Evolutionary conservation across 2,888 invertebrate genomes (phyloP).

Genomic region (Apodemia zela): DNA sequence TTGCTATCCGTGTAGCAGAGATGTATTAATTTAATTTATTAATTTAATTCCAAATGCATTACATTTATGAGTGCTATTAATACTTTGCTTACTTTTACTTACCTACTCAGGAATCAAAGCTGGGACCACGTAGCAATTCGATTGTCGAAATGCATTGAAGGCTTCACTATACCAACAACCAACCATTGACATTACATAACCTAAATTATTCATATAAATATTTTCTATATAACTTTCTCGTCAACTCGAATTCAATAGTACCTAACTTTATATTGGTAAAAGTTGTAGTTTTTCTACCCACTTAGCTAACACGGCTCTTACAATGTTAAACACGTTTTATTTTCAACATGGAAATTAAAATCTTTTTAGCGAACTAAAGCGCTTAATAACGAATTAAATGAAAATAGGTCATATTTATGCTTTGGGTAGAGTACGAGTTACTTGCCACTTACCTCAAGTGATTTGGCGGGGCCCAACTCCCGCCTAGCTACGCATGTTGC

Average conservation of each 20-base stretch:
- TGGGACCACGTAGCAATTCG: no score
- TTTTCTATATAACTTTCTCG: no score
- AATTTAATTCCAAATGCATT: no score
- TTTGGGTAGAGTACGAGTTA: slow-evolving; percentile 30
- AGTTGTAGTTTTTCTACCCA: slow-evolving; percentile 20
- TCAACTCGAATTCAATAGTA: background rate
- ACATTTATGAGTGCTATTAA: no score
- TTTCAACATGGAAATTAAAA: slow-evolving; percentile 34
- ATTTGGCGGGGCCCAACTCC: slow-evolving; percentile 28
- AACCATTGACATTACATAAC: no score
- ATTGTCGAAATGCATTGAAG: no score
- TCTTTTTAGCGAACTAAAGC: slow-evolving; percentile 34
- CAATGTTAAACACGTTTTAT: slow-evolving; percentile 35
- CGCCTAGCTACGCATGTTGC: slow-evolving; percentile 26
- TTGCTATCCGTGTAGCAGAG: no score
- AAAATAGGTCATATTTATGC: slow-evolving; percentile 36
- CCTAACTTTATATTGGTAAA: slow-evolving; percentile 19
- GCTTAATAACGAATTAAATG: slow-evolving; percentile 33
- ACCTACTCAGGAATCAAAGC: no score
- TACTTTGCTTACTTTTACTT: no score
- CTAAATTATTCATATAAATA: no score
- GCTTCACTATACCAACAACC: no score
- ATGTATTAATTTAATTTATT: no score
- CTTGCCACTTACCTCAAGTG: slow-evolving; percentile 33
- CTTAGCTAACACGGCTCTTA: slow-evolving; percentile 32